phyloP scores from a whole-genome alignment of 2,888 invertebrate species.

The Lasioglossum lativentre region DNA sequence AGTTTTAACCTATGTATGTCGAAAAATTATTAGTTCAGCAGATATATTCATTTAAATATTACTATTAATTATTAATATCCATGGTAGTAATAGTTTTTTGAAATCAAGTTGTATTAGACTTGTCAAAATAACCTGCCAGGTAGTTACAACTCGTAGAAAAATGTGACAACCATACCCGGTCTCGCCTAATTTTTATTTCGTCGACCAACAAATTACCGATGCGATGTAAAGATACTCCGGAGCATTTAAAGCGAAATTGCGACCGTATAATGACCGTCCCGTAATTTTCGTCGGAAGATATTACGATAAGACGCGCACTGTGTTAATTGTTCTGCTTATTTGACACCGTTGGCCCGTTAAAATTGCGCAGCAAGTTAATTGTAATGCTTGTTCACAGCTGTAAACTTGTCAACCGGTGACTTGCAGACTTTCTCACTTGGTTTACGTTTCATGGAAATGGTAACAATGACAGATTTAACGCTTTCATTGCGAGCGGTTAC shows the following conservation, averaged over 20 bases:
- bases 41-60: no score
- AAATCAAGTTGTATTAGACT: no score
- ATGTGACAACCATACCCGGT: no score
- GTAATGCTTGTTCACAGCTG: not conserved
- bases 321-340: not conserved
- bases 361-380: not conserved
- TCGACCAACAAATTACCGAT: not conserved
- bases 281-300: conserved; percentile 6
- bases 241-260: not conserved
- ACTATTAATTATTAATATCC: no score
- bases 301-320: not conserved
- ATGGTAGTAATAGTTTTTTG: no score
- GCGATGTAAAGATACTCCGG: not conserved
- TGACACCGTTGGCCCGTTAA: not conserved
- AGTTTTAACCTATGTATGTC: no score
- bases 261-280: not conserved
- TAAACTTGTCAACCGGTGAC: conserved; percentile 8
- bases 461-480: not conserved
- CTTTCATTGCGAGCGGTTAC: not conserved
- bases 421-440: conserved; percentile 7
- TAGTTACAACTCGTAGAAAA: no score
- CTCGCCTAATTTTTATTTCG: not conserved
- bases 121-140: no score
- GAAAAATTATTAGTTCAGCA: no score
- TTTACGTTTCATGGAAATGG: not conserved